These are phyloP conservation scores for Notiomystis cincta DNA, from an alignment of 2,113 vertebrate genomes.

Conservation along the genomic window DNA sequence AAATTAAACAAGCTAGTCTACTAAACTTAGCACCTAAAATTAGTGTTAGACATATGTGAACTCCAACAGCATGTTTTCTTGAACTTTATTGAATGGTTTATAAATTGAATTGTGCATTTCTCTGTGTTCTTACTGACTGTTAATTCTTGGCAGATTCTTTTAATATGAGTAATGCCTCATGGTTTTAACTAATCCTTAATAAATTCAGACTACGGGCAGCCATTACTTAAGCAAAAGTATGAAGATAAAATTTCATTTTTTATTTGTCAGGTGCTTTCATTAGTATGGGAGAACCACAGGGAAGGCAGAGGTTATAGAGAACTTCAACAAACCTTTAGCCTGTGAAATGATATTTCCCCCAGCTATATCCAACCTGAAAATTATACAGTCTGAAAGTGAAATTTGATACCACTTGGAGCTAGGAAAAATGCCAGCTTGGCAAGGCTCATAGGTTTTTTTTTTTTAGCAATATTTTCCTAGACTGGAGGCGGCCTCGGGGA, in stretches of 20 bases:
- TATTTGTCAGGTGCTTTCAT: neutral
- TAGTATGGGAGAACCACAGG: neutral
- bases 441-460: neutral
- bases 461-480: neutral
- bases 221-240: neutral
- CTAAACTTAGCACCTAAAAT: neutral
- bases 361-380: neutral
- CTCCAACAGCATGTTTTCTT: neutral
- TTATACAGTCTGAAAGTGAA: neutral
- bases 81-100: neutral
- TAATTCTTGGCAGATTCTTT: neutral
- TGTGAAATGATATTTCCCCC: neutral
- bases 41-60: neutral
- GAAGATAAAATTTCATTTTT: neutral
- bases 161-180: neutral
- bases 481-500: neutral
- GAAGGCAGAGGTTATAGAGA: neutral
- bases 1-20: neutral
- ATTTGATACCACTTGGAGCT: neutral
- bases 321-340: neutral
- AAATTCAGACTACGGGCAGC: neutral
- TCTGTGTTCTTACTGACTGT: neutral
- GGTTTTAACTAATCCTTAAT: neutral
- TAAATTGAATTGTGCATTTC: neutral
- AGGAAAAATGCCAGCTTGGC: neutral